Base-by-base conservation (phyloP, 2,797 vertebrate genomes). In the Propithecus perrieri region DNA sequence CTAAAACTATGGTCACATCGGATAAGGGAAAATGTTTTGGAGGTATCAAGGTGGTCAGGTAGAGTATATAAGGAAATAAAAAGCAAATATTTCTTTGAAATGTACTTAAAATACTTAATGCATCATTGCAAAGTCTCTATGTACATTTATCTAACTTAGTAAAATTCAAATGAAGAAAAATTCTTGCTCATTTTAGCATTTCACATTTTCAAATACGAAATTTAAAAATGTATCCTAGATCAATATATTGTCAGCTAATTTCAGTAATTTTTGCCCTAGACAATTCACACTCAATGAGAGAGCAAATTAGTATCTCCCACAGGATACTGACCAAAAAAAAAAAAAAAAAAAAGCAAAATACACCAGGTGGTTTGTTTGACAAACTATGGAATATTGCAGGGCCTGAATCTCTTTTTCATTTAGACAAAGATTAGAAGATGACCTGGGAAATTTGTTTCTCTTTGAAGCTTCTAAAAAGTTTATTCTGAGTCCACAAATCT, bases 91-190 rank as follows among this genome's bases (percentile, higher is more conserved):
- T 93, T 89, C 46, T 84, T 78, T 88, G n/a, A 93, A 89, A 94
- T 71, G 4, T 61, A 85, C 20, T 92, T 96, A 92, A 91, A 95
- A 96, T 92, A 97, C 13, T 46, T 72, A 90, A 87, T 53, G 57
- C 8, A 88, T 41, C 9, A 79, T 41, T 61, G n/a, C 18, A 85
- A 94, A 46, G 8, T 89, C 12, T 85, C 38, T 72, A 61, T 38
- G 22, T 71, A 57, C 12, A 85, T 48, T 84, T 69, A 95, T 43
- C 13, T 85, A 94, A 61, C 59, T 33, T 84, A 88, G 33, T 38
- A 57, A 38, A 94, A 95, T 41, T 90, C n/a, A 96, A 81, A 86
- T 41, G 43, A 46, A 74, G 55, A 50, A 87, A 93, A 84, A 57
- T 26, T 53, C 5, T 75, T 78, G 33, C 17, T 85, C 69, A 65